These are phyloP conservation scores for Halictus rubicundus DNA, from an alignment of 1,140 invertebrate genomes.

Conservation along the genomic window DNA sequence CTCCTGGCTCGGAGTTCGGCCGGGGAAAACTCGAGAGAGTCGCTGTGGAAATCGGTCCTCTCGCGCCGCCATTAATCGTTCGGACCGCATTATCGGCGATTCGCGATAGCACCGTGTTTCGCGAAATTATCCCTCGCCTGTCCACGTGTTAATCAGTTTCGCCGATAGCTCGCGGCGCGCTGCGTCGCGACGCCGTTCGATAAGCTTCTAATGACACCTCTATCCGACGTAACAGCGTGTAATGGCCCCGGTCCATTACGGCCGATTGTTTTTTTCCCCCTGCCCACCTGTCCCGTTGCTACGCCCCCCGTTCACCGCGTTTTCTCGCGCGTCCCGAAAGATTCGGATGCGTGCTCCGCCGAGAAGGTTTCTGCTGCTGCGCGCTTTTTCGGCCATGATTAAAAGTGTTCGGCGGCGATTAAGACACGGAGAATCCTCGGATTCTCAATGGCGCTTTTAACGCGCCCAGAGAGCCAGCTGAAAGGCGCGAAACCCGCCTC, in stretches of 20 bases:
- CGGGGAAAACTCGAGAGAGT: background rate
- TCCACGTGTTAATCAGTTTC: conserved; percentile 1
- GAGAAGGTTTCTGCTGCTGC: background rate
- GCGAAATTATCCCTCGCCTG: conserved; percentile 4
- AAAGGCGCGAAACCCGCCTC: conserved; percentile 20
- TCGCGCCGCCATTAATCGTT: background rate
- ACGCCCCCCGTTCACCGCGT: too few relatives aligned
- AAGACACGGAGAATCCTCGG: conserved; percentile 47
- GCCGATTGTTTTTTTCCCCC: conserved; percentile 23
- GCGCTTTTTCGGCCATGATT: conserved; percentile 39
- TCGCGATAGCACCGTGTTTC: background rate
- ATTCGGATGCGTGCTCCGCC: background rate
- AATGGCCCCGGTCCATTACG: conserved; percentile 36
- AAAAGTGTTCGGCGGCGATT: conserved; percentile 41
- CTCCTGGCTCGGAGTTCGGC: background rate
- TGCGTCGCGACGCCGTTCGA: conserved; percentile 8
- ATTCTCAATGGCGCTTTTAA: conserved; percentile 58
- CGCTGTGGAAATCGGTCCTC: background rate
- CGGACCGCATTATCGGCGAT: conserved; percentile 20
- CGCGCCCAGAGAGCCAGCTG: background rate
- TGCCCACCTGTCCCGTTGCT: background rate
- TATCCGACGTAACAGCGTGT: background rate
- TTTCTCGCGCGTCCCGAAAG: background rate
- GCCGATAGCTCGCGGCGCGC: background rate
- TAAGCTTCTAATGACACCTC: conserved; percentile 29